phyloP scores from a whole-genome alignment of 2,797 vertebrate species.

The Danionella dracula region DNA sequence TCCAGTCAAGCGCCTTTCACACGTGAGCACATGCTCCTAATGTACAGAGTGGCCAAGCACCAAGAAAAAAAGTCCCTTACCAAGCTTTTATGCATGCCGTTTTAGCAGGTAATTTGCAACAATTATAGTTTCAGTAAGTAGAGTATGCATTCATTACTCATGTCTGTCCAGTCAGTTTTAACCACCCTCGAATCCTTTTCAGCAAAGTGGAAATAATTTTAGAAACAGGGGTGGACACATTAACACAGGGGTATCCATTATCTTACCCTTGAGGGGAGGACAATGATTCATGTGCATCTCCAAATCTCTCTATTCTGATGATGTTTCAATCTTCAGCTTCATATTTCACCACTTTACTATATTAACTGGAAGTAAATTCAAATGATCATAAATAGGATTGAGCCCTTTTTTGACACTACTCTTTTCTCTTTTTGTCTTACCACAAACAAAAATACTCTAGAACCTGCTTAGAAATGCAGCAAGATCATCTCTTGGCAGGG shows the following conservation, averaged over 20 bases:
- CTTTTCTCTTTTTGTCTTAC: no score
- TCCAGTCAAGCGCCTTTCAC: background rate
- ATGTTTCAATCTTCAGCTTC: no score
- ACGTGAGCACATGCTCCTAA: background rate
- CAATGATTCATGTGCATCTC: no score
- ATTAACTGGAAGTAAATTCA: no score
- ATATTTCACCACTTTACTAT: no score
- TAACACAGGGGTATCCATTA: background rate
- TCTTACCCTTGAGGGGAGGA: background rate
- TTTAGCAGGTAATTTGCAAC: slow-evolving; percentile 19
- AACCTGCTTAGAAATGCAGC: no score
- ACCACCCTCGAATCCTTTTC: background rate
- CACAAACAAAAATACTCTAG: no score
- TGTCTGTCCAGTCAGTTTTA: background rate
- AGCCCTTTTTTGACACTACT: no score
- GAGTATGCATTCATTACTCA: slow-evolving; percentile 1
- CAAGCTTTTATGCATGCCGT: slow-evolving; percentile 1
- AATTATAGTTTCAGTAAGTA: slow-evolving; percentile 16
- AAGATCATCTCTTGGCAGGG: no score
- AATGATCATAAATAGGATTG: no score
- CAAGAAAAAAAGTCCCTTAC: background rate
- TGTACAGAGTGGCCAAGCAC: background rate
- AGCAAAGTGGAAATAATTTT: background rate
- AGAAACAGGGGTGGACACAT: background rate
- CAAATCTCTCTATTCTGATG: no score